These are phyloP conservation scores for Rhyacophila evoluta DNA, from an alignment of 2,888 invertebrate genomes.

Conservation along the genomic window DNA sequence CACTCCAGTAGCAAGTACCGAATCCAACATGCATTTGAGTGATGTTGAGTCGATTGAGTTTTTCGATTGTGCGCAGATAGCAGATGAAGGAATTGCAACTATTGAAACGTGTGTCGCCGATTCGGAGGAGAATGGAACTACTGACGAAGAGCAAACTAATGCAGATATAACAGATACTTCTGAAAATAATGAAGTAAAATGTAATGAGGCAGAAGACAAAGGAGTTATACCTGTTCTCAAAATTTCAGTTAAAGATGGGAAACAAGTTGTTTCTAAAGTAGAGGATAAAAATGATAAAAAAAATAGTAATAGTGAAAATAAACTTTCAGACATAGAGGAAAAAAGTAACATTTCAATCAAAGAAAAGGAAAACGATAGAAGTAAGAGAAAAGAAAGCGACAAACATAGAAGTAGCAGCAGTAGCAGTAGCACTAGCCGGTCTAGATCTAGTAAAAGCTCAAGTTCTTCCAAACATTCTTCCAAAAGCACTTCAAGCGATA, in stretches of 20 bases:
- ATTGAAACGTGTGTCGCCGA: neutral
- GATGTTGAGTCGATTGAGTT: conserved; percentile 7
- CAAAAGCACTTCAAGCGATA: conserved; percentile 40
- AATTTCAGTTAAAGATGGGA: conserved; percentile 79
- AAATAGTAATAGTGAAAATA: conserved; percentile 52
- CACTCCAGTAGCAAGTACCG: conserved; percentile 60
- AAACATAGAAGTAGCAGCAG: conserved; percentile 63
- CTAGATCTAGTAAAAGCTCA: conserved; percentile 56
- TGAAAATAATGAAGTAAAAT: conserved; percentile 51
- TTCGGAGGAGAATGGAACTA: neutral
- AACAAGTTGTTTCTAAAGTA: conserved; percentile 76
- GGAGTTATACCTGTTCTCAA: conserved; percentile 68
- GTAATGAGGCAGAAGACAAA: conserved; percentile 59
- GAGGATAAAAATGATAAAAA: conserved; percentile 59
- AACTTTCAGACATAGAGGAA: conserved; percentile 56
- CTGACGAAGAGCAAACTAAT: conserved; percentile 6
- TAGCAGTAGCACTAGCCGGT: conserved; percentile 60
- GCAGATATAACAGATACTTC: conserved; percentile 8
- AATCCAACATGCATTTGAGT: neutral
- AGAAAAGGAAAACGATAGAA: conserved; percentile 60
- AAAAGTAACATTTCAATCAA: conserved; percentile 58
- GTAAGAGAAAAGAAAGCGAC: conserved; percentile 60
- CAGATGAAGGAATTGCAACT: neutral
- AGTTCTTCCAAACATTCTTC: conserved; percentile 46
- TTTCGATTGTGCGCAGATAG: conserved; percentile 10